phyloP scores from a whole-genome alignment of 2,888 invertebrate genomes.

The Drosophila colorata region DNA sequence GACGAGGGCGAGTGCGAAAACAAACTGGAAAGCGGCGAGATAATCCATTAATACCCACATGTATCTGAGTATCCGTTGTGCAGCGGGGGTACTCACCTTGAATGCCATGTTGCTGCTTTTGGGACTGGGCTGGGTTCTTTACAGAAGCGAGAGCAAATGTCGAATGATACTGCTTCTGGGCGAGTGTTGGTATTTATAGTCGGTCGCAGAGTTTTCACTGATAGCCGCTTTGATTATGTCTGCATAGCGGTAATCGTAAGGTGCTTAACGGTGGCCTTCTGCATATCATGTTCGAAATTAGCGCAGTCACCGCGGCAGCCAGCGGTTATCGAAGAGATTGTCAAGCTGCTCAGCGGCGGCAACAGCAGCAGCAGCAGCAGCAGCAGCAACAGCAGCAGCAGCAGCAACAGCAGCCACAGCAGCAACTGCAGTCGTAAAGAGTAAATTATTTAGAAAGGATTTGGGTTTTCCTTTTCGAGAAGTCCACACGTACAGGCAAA shows the following conservation, averaged over 20 bases:
- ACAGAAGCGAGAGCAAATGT: slow-evolving; percentile 61
- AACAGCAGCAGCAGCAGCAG: slow-evolving; percentile 5
- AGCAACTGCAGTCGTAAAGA: slow-evolving; percentile 22
- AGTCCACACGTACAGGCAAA: slow-evolving; percentile 37
- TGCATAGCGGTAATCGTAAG: slow-evolving; percentile 54
- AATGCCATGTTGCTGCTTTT: slow-evolving; percentile 77
- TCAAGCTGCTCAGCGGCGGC: slow-evolving; percentile 48
- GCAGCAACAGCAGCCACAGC: background rate
- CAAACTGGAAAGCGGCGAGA: slow-evolving; percentile 64
- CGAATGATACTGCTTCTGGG: slow-evolving; percentile 70
- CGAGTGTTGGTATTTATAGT: slow-evolving; percentile 68
- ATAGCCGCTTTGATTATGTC: slow-evolving; percentile 51
- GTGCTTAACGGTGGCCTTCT: slow-evolving; percentile 75
- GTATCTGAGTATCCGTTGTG: slow-evolving; percentile 12
- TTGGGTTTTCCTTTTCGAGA: slow-evolving; percentile 57
- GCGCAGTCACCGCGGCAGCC: slow-evolving; percentile 69
- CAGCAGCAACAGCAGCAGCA: too few species aligned
- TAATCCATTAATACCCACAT: slow-evolving; percentile 42
- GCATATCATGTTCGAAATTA: slow-evolving; percentile 80
- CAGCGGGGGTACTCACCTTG: slow-evolving; percentile 69
- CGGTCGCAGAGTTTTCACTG: slow-evolving; percentile 51
- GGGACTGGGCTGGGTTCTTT: slow-evolving; percentile 70
- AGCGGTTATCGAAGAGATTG: slow-evolving; percentile 61
- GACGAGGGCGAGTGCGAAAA: slow-evolving; percentile 80
- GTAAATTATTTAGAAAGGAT: slow-evolving; percentile 75